A percentile compares a stretch with the other conserved stretches of the same genome.
phyloP scores from a whole-genome alignment of 2,113 vertebrate genomes.

The Coturnix japonica region DNA sequence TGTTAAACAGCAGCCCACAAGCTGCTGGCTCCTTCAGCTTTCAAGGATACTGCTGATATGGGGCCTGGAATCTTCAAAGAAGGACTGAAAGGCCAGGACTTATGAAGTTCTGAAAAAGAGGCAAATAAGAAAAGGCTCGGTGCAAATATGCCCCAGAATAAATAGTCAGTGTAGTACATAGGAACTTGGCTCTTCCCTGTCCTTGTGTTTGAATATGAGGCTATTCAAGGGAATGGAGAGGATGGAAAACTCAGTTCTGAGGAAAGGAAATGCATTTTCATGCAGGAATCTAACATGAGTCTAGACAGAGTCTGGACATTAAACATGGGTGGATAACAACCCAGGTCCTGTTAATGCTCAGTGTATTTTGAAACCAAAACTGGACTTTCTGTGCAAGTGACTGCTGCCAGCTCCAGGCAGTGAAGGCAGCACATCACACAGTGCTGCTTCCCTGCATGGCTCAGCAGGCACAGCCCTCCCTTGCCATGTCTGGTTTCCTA shows the following conservation, averaged over 20 bases:
- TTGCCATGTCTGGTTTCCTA: background rate
- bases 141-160: background rate
- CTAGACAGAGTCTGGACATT: background rate
- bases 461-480: background rate
- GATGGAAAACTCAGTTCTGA: background rate
- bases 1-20: background rate
- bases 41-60: background rate
- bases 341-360: background rate
- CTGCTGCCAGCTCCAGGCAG: background rate
- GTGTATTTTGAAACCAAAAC: background rate
- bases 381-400: background rate
- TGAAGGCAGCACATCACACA: background rate
- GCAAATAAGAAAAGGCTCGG: background rate
- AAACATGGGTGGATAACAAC: background rate
- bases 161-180: background rate
- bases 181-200: background rate
- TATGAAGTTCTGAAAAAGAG: background rate
- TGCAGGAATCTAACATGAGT: background rate
- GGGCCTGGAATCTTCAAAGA: background rate
- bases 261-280: background rate
- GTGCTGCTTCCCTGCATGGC: background rate
- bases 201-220: background rate
- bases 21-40: background rate
- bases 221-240: background rate
- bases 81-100: background rate